Percentiles rank a stretch among this genome's conserved stretches.
These are phyloP conservation scores for Phrynocephalus forsythii DNA, from an alignment of 2,797 vertebrate species.

Conservation along the genomic window DNA sequence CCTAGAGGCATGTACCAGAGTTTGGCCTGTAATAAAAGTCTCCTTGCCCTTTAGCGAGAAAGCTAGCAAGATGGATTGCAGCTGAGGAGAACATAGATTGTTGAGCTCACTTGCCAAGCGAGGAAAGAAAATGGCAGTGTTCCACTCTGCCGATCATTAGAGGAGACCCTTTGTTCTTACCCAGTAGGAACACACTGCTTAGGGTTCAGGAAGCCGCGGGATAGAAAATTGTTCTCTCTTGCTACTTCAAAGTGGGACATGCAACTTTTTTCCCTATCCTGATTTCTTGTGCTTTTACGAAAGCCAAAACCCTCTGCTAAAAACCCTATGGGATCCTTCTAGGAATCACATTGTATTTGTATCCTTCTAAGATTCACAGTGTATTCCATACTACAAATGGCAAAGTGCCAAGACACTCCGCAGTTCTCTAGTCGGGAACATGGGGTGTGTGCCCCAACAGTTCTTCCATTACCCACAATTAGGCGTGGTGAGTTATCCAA, in stretches of 20 bases:
- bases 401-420: no score
- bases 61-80: conserved; percentile 51
- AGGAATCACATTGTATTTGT: no score
- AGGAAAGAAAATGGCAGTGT: conserved; percentile 50
- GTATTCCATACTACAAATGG: no score
- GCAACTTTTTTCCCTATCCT: neutral
- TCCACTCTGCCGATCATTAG: conserved; percentile 30
- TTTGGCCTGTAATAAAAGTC: conserved; percentile 57
- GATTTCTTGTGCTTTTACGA: no score
- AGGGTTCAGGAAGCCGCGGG: conserved; percentile 41
- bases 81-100: conserved; percentile 48
- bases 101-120: conserved; percentile 51
- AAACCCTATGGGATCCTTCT: no score
- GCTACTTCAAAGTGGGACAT: neutral
- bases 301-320: neutral
- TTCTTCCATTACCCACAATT: no score
- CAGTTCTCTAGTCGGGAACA: no score
- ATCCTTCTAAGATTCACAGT: no score
- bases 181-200: conserved; percentile 23
- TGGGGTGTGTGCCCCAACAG: no score
- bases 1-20: conserved; percentile 31
- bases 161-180: conserved; percentile 54
- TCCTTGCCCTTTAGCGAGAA: conserved; percentile 47
- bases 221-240: neutral
- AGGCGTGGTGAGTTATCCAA: no score